These are phyloP conservation scores for Drosophila serrata DNA, from an alignment of 1,140 invertebrate genomes.

Conservation along the genomic window DNA sequence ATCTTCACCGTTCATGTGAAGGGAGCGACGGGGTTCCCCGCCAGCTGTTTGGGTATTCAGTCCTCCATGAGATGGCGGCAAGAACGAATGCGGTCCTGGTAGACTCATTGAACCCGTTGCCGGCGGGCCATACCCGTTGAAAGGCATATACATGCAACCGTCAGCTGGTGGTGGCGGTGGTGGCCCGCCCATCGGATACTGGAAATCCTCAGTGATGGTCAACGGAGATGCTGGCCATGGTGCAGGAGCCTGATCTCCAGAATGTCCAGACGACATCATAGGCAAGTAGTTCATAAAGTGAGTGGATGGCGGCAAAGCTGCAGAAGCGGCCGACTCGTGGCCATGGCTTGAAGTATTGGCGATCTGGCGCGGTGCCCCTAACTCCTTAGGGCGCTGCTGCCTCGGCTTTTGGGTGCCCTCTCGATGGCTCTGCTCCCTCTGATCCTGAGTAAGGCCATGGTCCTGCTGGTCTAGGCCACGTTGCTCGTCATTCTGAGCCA, in stretches of 20 bases:
- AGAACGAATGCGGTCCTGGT: conserved; percentile 18
- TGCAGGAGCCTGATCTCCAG: conserved; percentile 9
- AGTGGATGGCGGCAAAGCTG: neutral
- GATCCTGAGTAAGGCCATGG: neutral
- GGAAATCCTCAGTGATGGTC: conserved; percentile 43
- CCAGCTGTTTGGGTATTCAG: conserved; percentile 6
- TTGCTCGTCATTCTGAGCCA: conserved; percentile 3
- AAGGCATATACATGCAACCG: conserved; percentile 58
- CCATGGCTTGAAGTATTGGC: conserved; percentile 3
- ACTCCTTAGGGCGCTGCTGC: conserved; percentile 21
- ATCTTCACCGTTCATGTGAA: conserved; percentile 87
- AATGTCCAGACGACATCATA: conserved; percentile 4
- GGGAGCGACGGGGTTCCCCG: conserved; percentile 71
- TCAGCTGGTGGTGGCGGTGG: conserved; percentile 33
- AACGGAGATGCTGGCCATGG: conserved; percentile 39
- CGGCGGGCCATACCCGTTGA: conserved; percentile 36
- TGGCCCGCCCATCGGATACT: conserved; percentile 20
- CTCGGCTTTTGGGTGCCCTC: conserved; percentile 5
- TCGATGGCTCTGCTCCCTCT: conserved; percentile 9
- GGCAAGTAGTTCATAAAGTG: conserved; percentile 57
- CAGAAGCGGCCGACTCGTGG: neutral
- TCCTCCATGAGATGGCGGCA: conserved; percentile 12
- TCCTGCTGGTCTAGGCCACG: neutral
- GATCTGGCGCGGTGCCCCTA: neutral
- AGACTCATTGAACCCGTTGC: conserved; percentile 7